Evolutionary conservation across 2,113 vertebrate species (phyloP).

Genomic region (Clarias magur): DNA sequence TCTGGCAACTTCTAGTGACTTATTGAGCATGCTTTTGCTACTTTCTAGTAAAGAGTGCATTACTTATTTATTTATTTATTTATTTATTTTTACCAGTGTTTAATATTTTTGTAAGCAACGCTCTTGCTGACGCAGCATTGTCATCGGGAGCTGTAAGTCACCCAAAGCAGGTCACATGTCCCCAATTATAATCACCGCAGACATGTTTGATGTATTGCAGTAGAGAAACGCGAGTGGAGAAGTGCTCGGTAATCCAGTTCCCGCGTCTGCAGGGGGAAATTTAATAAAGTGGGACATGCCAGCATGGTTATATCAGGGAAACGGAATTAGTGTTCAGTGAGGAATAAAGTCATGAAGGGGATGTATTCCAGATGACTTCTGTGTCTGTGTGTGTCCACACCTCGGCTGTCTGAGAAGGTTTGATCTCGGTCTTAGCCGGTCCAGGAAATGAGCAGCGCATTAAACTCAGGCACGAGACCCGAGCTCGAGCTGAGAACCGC

Average conservation of each 20-base stretch:
- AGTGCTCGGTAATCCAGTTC: background rate
- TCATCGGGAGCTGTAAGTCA: background rate
- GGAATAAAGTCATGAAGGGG: conserved; percentile 29
- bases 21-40: background rate
- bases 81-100: background rate
- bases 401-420: conserved; percentile 32
- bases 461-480: conserved; percentile 56
- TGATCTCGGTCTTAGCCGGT: conserved; percentile 55
- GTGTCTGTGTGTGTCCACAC: conserved; percentile 35
- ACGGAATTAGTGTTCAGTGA: conserved; percentile 34
- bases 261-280: conserved; percentile 27
- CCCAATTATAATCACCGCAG: conserved; percentile 18
- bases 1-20: background rate
- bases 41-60: background rate
- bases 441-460: conserved; percentile 58
- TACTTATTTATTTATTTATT: background rate
- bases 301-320: conserved; percentile 44
- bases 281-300: conserved; percentile 44
- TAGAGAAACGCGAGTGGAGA: background rate
- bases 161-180: conserved; percentile 13
- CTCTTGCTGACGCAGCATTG: background rate
- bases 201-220: conserved; percentile 29
- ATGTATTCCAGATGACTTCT: conserved; percentile 22
- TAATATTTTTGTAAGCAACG: background rate
- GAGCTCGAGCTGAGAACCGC: conserved; percentile 49